Evolutionary conservation across 2,113 vertebrate genomes (phyloP), one percentile per base, ranked within the genome.

Genomic region (Limanda limanda): DNA sequence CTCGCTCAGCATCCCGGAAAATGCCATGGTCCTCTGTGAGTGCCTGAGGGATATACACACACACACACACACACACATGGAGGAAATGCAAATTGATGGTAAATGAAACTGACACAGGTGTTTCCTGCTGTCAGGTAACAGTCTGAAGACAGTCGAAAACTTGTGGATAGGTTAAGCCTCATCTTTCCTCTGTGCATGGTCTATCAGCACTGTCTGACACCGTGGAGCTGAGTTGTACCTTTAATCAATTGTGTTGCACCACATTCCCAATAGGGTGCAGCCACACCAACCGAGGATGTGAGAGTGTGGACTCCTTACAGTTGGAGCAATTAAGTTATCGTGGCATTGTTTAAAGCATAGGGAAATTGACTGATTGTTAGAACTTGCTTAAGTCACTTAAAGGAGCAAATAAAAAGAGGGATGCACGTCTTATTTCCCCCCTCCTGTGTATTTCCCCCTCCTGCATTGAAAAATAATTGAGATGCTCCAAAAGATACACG

Each of bases 1-100:
- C n/a, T 94, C 68, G 21, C 88, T 94, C 89, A 95, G 81, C 61
- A 94, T 85, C 85, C 86, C 93, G 82, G 90, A 54, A 87, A 95
- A 92, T 90, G 93, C 93, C 94, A 95, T 94, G 82, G 52, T 91
- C 66, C 71, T 85, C 71, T 85, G 76, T 68, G 68, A 63, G 83
- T 74, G 79, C 84, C 74, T 83, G 56, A 81, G 83, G 79, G 79
- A 78, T 35, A 54, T 59, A 76, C 20, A 62, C 24, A 74, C 66
- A 37, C 74, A 67, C 25, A 25, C 20, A 62, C 27, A 74, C 65
- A 37, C 73, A 67, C 27, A 67, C 67, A 83, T 2, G 20, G 35
- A 78, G 20, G 17, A 63, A 65, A 83, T 60, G 62, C 61, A 83
- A 85, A 86, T 74, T 82, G 72, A 85, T 69, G 84, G 61, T 71